Conservation (phyloP, 2,113 vertebrate species). For the Charadrius vociferus region DNA sequence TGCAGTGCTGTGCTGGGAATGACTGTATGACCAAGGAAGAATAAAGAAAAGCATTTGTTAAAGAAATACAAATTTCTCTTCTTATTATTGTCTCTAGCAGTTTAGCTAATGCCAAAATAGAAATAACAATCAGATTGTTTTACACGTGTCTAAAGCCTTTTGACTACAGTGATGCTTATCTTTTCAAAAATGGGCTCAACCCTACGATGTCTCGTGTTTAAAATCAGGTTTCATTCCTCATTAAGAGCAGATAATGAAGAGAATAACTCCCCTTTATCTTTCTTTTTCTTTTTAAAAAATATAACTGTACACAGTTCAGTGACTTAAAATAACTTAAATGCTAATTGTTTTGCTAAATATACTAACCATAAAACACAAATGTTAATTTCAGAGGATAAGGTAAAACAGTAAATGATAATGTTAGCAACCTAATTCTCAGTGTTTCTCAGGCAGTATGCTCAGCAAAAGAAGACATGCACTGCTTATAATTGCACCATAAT, state of each 20-base stretch:
- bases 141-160: neutral
- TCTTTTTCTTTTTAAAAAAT: neutral
- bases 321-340: neutral
- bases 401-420: neutral
- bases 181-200: neutral
- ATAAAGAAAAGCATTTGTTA: slow-evolving; percentile 55
- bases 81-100: neutral
- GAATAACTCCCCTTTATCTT: neutral
- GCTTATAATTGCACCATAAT: neutral
- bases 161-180: neutral
- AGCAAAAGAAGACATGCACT: neutral
- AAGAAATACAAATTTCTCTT: neutral
- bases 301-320: neutral
- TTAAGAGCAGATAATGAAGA: neutral
- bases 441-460: neutral
- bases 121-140: neutral
- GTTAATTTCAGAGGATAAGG: neutral
- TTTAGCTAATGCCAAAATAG: neutral
- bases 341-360: neutral
- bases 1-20: slow-evolving; percentile 80
- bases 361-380: neutral
- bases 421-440: neutral
- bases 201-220: neutral
- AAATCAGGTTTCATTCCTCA: neutral
- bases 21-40: slow-evolving; percentile 69